Percentiles rank a stretch among this genome's conserved stretches.
These are phyloP conservation scores for Drosophila cognata DNA, from an alignment of 2,888 invertebrate species.

Conservation along the genomic window DNA sequence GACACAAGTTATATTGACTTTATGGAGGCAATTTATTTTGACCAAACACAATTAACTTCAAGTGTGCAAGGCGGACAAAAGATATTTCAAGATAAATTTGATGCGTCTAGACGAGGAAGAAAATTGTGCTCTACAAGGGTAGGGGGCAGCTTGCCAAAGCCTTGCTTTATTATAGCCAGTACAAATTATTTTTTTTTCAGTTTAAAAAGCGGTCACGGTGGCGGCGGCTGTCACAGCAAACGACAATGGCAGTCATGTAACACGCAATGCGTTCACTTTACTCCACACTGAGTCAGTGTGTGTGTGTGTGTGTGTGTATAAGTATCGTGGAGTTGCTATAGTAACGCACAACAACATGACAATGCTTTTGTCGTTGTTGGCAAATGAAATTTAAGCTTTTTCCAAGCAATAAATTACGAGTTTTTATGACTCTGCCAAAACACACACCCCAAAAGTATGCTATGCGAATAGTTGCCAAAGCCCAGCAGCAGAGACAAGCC, in stretches of 20 bases:
- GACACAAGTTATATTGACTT: slow-evolving; percentile 63
- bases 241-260: slow-evolving; percentile 57
- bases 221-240: slow-evolving; percentile 32
- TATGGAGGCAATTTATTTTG: slow-evolving; percentile 54
- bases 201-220: slow-evolving; percentile 56
- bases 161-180: slow-evolving; percentile 63
- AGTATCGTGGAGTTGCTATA: slow-evolving; percentile 56
- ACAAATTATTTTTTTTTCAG: slow-evolving; percentile 65
- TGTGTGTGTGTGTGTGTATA: slow-evolving; percentile 27
- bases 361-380: slow-evolving; percentile 71
- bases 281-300: slow-evolving; percentile 18
- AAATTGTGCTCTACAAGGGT: background rate
- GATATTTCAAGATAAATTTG: slow-evolving; percentile 61
- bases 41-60: slow-evolving; percentile 68
- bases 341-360: slow-evolving; percentile 64
- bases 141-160: slow-evolving; percentile 35
- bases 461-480: slow-evolving; percentile 66
- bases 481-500: slow-evolving; percentile 35
- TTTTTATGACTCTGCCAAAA: slow-evolving; percentile 77
- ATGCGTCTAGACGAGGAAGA: slow-evolving; percentile 26
- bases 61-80: slow-evolving; percentile 56
- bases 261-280: slow-evolving; percentile 46
- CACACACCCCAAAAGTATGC: slow-evolving; percentile 54
- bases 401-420: slow-evolving; percentile 82
- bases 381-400: slow-evolving; percentile 83